A percentile compares a stretch with the other conserved stretches of the same genome.
Conservation (phyloP, 2,113 vertebrate genomes). For the Astatotilapia flaviijosephi region DNA sequence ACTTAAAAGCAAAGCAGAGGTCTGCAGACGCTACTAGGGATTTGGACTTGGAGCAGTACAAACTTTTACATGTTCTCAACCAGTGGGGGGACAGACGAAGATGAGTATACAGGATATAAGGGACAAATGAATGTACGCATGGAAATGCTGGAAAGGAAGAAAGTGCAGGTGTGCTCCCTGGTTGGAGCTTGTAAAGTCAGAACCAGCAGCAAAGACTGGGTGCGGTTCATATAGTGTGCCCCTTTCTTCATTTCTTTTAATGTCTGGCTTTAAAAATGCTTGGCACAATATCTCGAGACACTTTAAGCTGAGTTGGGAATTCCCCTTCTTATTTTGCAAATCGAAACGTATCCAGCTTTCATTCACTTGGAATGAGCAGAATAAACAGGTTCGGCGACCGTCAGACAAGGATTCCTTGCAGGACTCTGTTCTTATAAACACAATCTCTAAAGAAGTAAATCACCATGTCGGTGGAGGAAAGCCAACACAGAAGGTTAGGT, state of each 20-base stretch:
- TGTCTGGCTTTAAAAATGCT: constrained; percentile 38
- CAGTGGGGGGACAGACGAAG: background rate
- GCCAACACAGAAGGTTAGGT: background rate
- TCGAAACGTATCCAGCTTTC: constrained; percentile 7
- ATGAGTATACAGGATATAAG: background rate
- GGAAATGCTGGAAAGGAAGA: background rate
- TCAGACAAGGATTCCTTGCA: constrained; percentile 34
- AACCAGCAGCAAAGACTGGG: constrained; percentile 36
- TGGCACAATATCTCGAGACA: constrained; percentile 30
- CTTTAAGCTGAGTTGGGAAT: constrained; percentile 26
- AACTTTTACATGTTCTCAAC: background rate
- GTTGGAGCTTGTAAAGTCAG: constrained; percentile 10
- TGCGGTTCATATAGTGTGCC: constrained; percentile 5
- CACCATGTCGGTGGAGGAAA: background rate
- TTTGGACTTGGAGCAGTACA: background rate
- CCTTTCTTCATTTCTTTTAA: constrained; percentile 35
- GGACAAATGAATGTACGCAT: constrained; percentile 45
- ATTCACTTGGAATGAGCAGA: background rate
- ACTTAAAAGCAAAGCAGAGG: constrained; percentile 23
- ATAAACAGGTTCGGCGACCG: background rate
- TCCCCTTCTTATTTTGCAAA: background rate
- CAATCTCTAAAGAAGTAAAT: background rate
- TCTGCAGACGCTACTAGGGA: constrained; percentile 45
- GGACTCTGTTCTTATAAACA: constrained; percentile 1
- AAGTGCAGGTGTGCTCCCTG: constrained; percentile 7